phyloP scores from a whole-genome alignment of 2,888 invertebrate species.

The Clusia tigrina region DNA sequence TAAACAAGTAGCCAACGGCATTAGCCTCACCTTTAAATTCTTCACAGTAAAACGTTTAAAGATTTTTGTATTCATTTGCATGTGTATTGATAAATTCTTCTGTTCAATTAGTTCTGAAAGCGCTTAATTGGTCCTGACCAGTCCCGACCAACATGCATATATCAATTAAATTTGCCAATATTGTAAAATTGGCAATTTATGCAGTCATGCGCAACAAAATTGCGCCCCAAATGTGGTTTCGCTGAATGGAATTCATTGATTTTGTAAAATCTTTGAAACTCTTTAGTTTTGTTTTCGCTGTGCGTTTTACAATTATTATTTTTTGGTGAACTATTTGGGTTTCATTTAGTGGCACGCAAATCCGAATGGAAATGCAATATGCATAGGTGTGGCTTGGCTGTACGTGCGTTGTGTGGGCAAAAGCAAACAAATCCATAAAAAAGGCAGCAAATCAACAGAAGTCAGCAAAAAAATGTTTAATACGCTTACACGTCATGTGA shows the following conservation, averaged over 20 bases:
- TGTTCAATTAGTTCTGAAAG: constrained; percentile 10
- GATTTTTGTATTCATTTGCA: background rate
- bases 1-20: background rate
- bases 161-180: constrained; percentile 52
- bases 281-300: too few relatives aligned
- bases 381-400: too few relatives aligned
- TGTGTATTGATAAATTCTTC: background rate
- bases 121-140: background rate
- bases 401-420: too few relatives aligned
- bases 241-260: background rate
- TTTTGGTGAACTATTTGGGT: too few relatives aligned
- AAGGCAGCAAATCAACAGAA: too few relatives aligned
- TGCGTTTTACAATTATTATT: too few relatives aligned
- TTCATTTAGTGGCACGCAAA: too few relatives aligned
- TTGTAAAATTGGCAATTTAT: constrained; percentile 44
- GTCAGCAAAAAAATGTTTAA: too few relatives aligned
- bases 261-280: background rate
- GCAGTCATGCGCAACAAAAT: constrained; percentile 25
- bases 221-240: background rate
- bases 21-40: background rate
- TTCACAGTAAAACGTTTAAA: background rate
- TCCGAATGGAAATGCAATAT: too few relatives aligned
- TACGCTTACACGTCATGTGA: background rate
- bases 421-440: too few relatives aligned
- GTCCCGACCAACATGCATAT: background rate